phyloP scores from a whole-genome alignment of 2,113 vertebrate genomes.

The Chamaea fasciata region DNA sequence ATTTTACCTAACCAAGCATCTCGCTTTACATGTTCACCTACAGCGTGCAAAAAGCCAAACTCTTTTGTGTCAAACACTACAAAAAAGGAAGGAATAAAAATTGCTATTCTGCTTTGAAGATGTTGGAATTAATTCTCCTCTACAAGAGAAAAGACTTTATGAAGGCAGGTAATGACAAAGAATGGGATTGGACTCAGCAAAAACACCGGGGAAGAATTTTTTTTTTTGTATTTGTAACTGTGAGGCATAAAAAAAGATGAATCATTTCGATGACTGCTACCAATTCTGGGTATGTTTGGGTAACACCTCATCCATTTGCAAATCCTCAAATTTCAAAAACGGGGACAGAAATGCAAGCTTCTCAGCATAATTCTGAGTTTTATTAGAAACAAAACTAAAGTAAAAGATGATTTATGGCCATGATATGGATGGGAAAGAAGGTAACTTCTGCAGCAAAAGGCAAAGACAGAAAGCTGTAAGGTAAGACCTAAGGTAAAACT shows the following conservation, averaged over 20 bases:
- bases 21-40: not conserved
- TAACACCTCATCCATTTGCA: not conserved
- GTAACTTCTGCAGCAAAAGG: not conserved
- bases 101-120: not conserved
- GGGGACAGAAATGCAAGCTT: not conserved
- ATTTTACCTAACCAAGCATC: not conserved
- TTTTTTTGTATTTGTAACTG: not conserved
- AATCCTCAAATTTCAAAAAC: not conserved
- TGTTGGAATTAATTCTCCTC: not conserved
- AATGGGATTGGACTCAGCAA: not conserved
- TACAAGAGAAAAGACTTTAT: not conserved
- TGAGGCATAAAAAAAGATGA: not conserved
- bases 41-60: not conserved
- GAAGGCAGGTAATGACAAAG: not conserved
- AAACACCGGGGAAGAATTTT: not conserved
- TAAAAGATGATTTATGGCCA: not conserved
- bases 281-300: not conserved
- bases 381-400: not conserved
- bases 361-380: not conserved
- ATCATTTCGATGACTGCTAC: not conserved
- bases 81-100: not conserved
- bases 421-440: not conserved
- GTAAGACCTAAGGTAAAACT: not conserved
- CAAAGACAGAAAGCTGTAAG: not conserved
- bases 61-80: not conserved